A percentile compares a stretch with the other conserved stretches of the same genome.
phyloP scores from a whole-genome alignment of 1,140 invertebrate genomes.

The Drosophila prosaltans region DNA sequence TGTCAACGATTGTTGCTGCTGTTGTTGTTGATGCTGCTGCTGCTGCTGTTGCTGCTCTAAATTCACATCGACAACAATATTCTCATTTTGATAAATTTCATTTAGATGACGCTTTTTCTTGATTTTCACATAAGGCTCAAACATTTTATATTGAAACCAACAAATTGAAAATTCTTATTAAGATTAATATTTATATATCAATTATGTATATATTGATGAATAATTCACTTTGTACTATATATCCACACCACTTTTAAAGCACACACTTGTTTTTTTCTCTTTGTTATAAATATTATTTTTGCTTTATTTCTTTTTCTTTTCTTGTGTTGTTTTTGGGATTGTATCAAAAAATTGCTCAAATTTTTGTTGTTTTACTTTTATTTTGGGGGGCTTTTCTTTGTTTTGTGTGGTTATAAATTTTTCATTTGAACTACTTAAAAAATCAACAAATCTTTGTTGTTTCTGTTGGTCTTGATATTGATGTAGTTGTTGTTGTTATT shows the following conservation, averaged over 20 bases:
- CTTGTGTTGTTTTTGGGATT: conserved; percentile 43
- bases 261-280: conserved; percentile 23
- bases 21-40: conserved; percentile 38
- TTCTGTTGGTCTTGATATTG: conserved; percentile 20
- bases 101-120: conserved; percentile 81
- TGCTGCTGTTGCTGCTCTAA: conserved; percentile 60
- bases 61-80: conserved; percentile 61
- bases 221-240: conserved; percentile 21
- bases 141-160: conserved; percentile 66
- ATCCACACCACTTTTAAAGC: conserved; percentile 19
- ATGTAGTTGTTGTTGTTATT: conserved; percentile 13
- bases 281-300: conserved; percentile 40
- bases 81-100: conserved; percentile 76
- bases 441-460: conserved; percentile 45
- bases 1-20: conserved; percentile 16
- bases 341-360: conserved; percentile 52
- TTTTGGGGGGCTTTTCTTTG: conserved; percentile 24
- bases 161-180: conserved; percentile 28
- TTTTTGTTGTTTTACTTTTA: background rate
- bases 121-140: conserved; percentile 83
- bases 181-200: conserved; percentile 23
- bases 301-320: conserved; percentile 26
- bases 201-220: conserved; percentile 3
- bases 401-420: conserved; percentile 51
- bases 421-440: conserved; percentile 41